Conservation (phyloP, 2,888 invertebrate species). For the Zaprionus lineosus region DNA sequence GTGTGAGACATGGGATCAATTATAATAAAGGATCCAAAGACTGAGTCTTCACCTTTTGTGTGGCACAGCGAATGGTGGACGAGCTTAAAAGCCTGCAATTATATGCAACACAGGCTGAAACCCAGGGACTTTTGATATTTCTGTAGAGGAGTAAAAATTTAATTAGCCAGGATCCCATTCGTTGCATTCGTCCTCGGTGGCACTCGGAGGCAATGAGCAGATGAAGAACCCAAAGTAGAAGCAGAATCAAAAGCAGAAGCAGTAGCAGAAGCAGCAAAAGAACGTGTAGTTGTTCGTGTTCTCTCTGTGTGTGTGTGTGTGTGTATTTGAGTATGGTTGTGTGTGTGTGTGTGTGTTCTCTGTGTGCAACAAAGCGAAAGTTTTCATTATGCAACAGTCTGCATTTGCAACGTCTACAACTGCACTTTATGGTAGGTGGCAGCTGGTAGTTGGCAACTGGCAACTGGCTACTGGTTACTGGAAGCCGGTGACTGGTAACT, state of each 20-base stretch:
- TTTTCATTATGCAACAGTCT: constrained; percentile 49
- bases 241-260: constrained; percentile 1
- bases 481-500: constrained; percentile 7
- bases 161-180: constrained; percentile 43
- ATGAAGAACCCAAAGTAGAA: too few relatives aligned
- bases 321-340: too few relatives aligned
- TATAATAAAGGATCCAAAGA: too few relatives aligned
- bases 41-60: too few relatives aligned
- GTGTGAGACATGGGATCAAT: too few relatives aligned
- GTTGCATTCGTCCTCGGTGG: constrained; percentile 32
- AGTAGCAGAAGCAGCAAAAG: too few relatives aligned
- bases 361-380: constrained; percentile 52
- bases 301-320: not conserved
- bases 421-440: constrained; percentile 49
- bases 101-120: constrained; percentile 30
- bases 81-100: constrained; percentile 28
- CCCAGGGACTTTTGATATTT: constrained; percentile 28
- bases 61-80: not conserved
- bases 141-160: constrained; percentile 29
- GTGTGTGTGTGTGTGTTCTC: constrained; percentile 7
- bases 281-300: constrained; percentile 29
- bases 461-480: not conserved
- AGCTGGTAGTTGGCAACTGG: constrained; percentile 9
- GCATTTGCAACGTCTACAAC: constrained; percentile 19
- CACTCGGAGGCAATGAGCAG: too few relatives aligned